phyloP scores from a whole-genome alignment of 1,140 invertebrate species.

The Chrysoperla carnea region DNA sequence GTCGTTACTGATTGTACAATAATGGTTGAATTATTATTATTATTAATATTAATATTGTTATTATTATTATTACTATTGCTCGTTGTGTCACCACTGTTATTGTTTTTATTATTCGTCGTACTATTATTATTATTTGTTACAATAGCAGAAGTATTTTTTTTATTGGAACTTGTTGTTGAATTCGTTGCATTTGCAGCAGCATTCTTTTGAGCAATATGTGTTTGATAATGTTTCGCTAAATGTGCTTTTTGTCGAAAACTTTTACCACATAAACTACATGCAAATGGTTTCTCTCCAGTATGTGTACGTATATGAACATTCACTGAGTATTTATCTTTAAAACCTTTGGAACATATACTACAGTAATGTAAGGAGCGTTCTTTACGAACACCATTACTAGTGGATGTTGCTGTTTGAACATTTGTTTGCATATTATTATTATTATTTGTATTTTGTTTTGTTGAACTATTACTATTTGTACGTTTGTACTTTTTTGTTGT shows the following conservation, averaged over 20 bases:
- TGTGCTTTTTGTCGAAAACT: conserved; percentile 92
- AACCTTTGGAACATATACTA: conserved; percentile 80
- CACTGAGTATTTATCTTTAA: conserved; percentile 86
- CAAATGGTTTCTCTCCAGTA: conserved; percentile 80
- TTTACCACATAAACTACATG: conserved; percentile 74
- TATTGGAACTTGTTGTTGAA: background rate
- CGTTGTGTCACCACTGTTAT: background rate
- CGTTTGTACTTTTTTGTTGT: conserved; percentile 31
- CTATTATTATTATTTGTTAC: too few relatives aligned
- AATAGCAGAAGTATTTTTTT: background rate
- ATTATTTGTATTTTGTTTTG: conserved; percentile 6
- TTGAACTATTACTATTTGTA: conserved; percentile 15
- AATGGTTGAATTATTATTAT: background rate
- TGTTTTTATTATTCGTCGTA: background rate
- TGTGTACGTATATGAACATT: conserved; percentile 84
- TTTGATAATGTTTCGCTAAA: conserved; percentile 93
- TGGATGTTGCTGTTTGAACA: conserved; percentile 23
- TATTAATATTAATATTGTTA: background rate
- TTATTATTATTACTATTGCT: background rate
- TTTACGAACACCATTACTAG: conserved; percentile 44
- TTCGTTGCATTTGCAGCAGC: conserved; percentile 15
- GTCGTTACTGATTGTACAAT: background rate
- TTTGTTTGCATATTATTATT: conserved; percentile 18
- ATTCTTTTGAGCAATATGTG: conserved; percentile 69
- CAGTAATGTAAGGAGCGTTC: conserved; percentile 78